Evolutionary conservation across 30 jellyfish, hydroid and myxozoan species (phyloP), one percentile per base, ranked within the genome.

Genomic region (Clytia hemisphaerica): DNA sequence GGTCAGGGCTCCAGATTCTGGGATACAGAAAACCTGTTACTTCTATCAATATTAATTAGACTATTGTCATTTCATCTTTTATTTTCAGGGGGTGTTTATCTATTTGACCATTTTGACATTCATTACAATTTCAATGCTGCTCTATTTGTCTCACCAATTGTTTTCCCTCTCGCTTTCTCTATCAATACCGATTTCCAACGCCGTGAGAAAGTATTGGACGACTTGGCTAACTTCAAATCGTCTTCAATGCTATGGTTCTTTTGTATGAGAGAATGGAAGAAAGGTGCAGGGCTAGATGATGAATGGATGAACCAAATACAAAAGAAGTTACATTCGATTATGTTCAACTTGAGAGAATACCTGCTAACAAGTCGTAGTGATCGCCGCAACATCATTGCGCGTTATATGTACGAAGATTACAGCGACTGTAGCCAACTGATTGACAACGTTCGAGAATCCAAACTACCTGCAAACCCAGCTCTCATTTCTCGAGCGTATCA

Each of bases 101-200:
- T 65, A 25, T 65, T 48, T 24, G 35, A 65, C 18, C 33, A 36
- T n/a, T 65, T 65, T n/a, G 67, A 40, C 5, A 4, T 65, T 7
- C 26, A 37, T 25, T 36, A 83, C 71, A 92, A 91, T 14, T 92
- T 91, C 21, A 94, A 91, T 67, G 93, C 79, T 16, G 78, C 93
- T 18, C 76, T 91, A 65, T 77, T 91, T 83, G 99, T 91, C 30
- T 91, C 99, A 10, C 99, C 99, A 29, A 82, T 91, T 19, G 95
- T 91, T 28, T 91, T 91, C 50, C 99, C 99, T 4, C 58, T 91
- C 46, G 95, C 99, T 31, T 91, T 91, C 69, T 83, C 95, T 34
- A 91, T 91, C 4, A 91, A 83, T 46, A 81, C 94, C 61, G 99
- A 92, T 74, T 92, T 92, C 47, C 99, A 83, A 74, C 67, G 99